Conservation (phyloP, 2,113 vertebrate genomes). For the Pseudolaguvia tuberculata region DNA sequence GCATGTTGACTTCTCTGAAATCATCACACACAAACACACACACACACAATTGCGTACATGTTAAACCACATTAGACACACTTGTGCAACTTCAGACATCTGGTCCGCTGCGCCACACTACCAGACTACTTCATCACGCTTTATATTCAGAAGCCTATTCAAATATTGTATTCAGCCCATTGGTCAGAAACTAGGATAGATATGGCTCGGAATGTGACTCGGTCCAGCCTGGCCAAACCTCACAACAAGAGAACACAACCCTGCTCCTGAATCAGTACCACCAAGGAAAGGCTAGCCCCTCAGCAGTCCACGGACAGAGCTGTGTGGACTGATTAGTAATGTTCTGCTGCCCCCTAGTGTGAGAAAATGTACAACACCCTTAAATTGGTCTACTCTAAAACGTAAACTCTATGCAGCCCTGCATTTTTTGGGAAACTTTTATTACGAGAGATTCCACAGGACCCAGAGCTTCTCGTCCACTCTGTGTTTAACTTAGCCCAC, state of each 20-base stretch:
- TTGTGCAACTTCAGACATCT: constrained; percentile 34
- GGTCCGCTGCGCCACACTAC: constrained; percentile 7
- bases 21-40: constrained; percentile 12
- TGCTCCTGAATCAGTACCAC: constrained; percentile 2
- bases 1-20: constrained; percentile 21
- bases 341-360: constrained; percentile 15
- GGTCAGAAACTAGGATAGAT: background rate
- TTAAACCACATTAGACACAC: constrained; percentile 42
- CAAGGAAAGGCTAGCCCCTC: background rate
- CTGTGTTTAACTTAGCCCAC: constrained; percentile 38
- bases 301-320: background rate
- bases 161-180: background rate
- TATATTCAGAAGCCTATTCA: constrained; percentile 8
- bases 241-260: background rate
- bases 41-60: constrained; percentile 37
- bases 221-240: constrained; percentile 1
- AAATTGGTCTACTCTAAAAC: background rate
- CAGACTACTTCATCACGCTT: background rate
- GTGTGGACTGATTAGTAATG: background rate
- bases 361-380: background rate
- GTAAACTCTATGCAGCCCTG: constrained; percentile 9
- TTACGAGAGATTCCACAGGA: constrained; percentile 23
- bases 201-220: background rate
- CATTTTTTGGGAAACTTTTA: constrained; percentile 30
- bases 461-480: constrained; percentile 14